Evolutionary conservation across 1,140 invertebrate species (phyloP).

Genomic region (Stenopsyche tienmushanensis): DNA sequence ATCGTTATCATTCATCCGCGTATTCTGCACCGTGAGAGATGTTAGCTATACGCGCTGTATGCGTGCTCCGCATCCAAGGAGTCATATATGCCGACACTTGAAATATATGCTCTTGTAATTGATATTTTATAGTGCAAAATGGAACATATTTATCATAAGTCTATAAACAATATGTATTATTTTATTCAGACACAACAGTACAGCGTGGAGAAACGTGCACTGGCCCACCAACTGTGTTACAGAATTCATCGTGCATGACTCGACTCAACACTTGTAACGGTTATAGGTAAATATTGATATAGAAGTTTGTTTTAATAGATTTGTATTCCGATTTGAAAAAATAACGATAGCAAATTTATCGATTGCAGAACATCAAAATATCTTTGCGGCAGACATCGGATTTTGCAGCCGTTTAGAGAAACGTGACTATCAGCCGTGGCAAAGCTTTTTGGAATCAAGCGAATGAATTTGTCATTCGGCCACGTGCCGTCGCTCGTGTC

Average conservation of each 20-base stretch:
- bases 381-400: slow-evolving; percentile 93
- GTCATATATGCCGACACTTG: too few species aligned
- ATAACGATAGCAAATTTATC: slow-evolving; percentile 20
- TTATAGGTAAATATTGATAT: slow-evolving; percentile 46
- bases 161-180: too few species aligned
- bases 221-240: slow-evolving; percentile 50
- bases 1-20: too few species aligned
- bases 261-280: slow-evolving; percentile 54
- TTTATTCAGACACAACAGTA: slow-evolving; percentile 55
- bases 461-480: slow-evolving; percentile 52
- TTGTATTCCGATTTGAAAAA: neutral
- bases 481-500: slow-evolving; percentile 55
- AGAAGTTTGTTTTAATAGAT: neutral
- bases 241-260: slow-evolving; percentile 56
- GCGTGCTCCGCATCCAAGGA: too few species aligned
- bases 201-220: slow-evolving; percentile 56
- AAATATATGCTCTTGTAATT: too few species aligned
- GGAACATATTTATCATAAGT: too few species aligned
- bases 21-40: too few species aligned
- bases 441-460: slow-evolving; percentile 38
- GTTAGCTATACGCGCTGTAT: too few species aligned
- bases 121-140: too few species aligned
- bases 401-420: slow-evolving; percentile 90
- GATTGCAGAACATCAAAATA: slow-evolving; percentile 86
- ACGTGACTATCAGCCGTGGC: slow-evolving; percentile 70